Evolutionary conservation across 2,888 invertebrate species (phyloP).

Genomic region (Rhorus exstirpatorius): DNA sequence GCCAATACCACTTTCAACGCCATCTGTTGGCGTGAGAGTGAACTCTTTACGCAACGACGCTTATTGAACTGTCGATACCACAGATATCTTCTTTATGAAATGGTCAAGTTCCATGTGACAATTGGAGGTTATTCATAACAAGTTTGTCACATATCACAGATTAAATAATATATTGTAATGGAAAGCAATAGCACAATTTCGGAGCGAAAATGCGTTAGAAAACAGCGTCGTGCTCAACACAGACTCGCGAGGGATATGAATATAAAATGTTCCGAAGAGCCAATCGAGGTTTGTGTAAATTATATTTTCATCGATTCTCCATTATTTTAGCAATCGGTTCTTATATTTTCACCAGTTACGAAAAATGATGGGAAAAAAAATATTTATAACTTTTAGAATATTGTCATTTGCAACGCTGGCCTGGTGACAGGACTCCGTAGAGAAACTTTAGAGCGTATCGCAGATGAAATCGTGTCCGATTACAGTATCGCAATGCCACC

Average conservation of each 20-base stretch:
- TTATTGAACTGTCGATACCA: background rate
- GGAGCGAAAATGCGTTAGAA: conserved; percentile 76
- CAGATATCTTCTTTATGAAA: background rate
- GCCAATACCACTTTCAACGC: background rate
- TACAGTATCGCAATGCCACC: conserved; percentile 90
- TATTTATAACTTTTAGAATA: conserved; percentile 88
- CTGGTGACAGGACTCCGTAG: conserved; percentile 92
- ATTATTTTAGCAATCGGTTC: background rate
- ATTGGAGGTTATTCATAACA: conserved; percentile 38
- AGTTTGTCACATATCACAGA: background rate
- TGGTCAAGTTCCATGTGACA: background rate
- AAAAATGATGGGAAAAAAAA: background rate
- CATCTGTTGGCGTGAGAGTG: background rate
- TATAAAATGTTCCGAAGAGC: conserved; percentile 80
- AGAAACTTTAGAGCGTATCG: conserved; percentile 88
- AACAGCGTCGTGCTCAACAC: conserved; percentile 82
- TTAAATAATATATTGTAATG: conserved; percentile 44
- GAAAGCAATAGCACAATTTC: conserved; percentile 34
- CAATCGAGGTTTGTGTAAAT: conserved; percentile 79
- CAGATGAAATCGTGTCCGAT: conserved; percentile 87
- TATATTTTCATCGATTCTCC: background rate
- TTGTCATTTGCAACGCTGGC: conserved; percentile 95
- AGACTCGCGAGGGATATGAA: conserved; percentile 81
- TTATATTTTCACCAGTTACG: background rate
- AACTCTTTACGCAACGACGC: background rate